phyloP scores from a whole-genome alignment of 2,113 vertebrate species.

The Sinocyclocheilus anophthalmus region DNA sequence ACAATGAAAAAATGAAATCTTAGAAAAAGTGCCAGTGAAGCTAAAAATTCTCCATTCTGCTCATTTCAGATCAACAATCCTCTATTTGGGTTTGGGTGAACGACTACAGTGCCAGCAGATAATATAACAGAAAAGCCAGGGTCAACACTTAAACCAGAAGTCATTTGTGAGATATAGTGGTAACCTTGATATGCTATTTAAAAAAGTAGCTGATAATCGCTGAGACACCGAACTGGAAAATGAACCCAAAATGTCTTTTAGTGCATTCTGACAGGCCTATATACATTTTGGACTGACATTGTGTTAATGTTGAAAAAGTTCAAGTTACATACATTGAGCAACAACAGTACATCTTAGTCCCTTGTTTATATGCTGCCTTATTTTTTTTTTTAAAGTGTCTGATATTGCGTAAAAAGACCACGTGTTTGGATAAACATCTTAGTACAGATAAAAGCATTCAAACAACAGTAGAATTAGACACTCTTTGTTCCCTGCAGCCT shows the following conservation, averaged over 20 bases:
- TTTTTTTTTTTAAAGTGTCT: constrained; percentile 23
- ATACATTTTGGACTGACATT: constrained; percentile 64
- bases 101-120: constrained; percentile 65
- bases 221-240: constrained; percentile 48
- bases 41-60: constrained; percentile 60
- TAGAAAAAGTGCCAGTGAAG: constrained; percentile 69
- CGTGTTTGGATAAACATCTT: constrained; percentile 8
- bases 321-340: constrained; percentile 49
- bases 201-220: constrained; percentile 41
- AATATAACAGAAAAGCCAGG: constrained; percentile 60
- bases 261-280: constrained; percentile 72
- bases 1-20: constrained; percentile 53
- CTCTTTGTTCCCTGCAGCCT: constrained; percentile 17
- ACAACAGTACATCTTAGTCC: constrained; percentile 47
- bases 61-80: constrained; percentile 68
- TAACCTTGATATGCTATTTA: constrained; percentile 49
- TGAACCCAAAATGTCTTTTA: constrained; percentile 63
- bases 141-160: constrained; percentile 68
- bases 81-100: constrained; percentile 63
- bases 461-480: constrained; percentile 14
- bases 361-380: constrained; percentile 48
- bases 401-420: constrained; percentile 14
- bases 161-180: constrained; percentile 60
- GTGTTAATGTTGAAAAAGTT: constrained; percentile 55
- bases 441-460: constrained; percentile 7